Conservation (phyloP, 2,113 vertebrate species). For the Erpornis zantholeuca region DNA sequence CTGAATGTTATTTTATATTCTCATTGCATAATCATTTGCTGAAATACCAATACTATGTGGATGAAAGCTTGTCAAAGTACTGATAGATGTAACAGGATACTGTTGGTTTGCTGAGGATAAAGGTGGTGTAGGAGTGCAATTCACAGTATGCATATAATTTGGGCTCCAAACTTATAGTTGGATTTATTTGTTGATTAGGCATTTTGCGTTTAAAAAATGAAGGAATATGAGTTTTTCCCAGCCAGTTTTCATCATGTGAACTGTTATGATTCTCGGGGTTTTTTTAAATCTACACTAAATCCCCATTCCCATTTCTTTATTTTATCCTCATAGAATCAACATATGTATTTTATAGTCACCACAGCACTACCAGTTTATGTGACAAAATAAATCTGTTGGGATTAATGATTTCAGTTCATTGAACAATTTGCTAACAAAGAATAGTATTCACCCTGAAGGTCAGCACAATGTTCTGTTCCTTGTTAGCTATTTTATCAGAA, state of each 20-base stretch:
- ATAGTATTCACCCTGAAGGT: background rate
- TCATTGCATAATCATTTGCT: background rate
- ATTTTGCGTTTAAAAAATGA: background rate
- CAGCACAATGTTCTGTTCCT: background rate
- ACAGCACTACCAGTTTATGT: background rate
- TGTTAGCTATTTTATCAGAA: slow-evolving; percentile 14
- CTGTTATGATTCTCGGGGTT: background rate
- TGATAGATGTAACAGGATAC: background rate
- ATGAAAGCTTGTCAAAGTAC: background rate
- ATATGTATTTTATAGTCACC: background rate
- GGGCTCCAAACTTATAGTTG: background rate
- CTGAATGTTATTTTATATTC: background rate
- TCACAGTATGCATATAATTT: background rate
- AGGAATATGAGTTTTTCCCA: rapidly evolving
- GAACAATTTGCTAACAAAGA: background rate
- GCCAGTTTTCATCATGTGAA: background rate
- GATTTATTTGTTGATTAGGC: background rate
- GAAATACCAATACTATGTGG: background rate
- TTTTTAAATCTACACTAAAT: background rate
- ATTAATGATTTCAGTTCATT: background rate
- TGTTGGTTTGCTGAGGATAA: background rate
- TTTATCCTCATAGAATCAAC: background rate
- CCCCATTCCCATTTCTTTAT: background rate
- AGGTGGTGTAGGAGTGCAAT: background rate
- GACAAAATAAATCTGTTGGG: background rate